Evolutionary conservation across 1,140 invertebrate species (phyloP).

Genomic region (Lucilia sericata): DNA sequence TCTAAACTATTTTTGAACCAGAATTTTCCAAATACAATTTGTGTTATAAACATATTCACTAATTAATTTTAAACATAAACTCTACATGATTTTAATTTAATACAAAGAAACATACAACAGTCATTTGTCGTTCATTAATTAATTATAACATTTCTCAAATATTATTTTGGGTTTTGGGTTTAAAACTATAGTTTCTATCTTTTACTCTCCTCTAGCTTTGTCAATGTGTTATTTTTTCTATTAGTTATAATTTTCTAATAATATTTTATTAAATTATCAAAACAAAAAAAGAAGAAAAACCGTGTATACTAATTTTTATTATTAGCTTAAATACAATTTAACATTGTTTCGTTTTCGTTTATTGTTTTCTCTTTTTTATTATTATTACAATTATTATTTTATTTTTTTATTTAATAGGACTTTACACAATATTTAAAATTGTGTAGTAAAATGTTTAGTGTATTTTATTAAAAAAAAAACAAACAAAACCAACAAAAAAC

Average conservation of each 20-base stretch:
- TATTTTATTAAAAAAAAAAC: slow-evolving; percentile 20
- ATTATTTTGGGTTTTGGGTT: background rate
- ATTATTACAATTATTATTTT: background rate
- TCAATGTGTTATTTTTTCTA: background rate
- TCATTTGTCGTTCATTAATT: background rate
- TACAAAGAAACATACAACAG: no score
- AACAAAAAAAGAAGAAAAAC: background rate
- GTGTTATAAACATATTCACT: no score
- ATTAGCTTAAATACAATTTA: background rate
- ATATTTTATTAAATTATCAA: background rate
- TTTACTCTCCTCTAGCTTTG: background rate
- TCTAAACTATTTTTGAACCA: no score
- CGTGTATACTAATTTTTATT: background rate
- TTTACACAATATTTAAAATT: slow-evolving; percentile 31
- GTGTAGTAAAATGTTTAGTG: slow-evolving; percentile 42
- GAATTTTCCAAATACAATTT: no score
- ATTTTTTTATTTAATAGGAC: slow-evolving; percentile 31
- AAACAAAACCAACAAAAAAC: background rate
- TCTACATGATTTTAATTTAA: no score
- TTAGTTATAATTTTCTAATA: background rate
- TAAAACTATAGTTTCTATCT: background rate
- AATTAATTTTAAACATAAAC: no score
- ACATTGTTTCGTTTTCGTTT: background rate
- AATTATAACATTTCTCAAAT: background rate
- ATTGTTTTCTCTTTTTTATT: slow-evolving; percentile 14